phyloP scores from a whole-genome alignment of 1,140 invertebrate species.

The Meloidogyne exigua region DNA sequence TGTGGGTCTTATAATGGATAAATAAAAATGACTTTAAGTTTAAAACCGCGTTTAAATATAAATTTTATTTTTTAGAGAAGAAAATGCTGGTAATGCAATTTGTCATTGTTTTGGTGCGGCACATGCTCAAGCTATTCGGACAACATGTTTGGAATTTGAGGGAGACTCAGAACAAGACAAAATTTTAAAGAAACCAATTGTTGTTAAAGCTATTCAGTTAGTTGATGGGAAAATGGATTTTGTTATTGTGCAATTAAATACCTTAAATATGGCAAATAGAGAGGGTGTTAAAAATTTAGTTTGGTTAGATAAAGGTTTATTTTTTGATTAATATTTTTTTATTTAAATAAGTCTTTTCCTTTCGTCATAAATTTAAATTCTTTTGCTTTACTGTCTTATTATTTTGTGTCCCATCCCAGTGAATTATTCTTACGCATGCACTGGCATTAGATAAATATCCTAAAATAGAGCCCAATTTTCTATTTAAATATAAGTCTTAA shows the following conservation, averaged over 20 bases:
- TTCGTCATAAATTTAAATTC: too few species aligned
- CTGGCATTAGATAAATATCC: too few species aligned
- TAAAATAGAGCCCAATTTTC: too few species aligned
- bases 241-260: slow-evolving; percentile 58
- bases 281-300: slow-evolving; percentile 54
- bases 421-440: too few species aligned
- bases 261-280: slow-evolving; percentile 40
- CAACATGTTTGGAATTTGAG: background rate
- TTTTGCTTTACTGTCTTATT: too few species aligned
- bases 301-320: slow-evolving; percentile 56
- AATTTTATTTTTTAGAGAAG: slow-evolving; percentile 33
- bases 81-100: slow-evolving; percentile 60
- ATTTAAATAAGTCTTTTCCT: too few species aligned
- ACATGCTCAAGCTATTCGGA: slow-evolving; percentile 48
- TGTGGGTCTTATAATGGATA: too few species aligned
- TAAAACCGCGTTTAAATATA: slow-evolving; percentile 34
- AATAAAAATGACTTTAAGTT: background rate
- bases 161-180: background rate
- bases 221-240: slow-evolving; percentile 57
- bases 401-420: too few species aligned
- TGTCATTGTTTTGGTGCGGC: slow-evolving; percentile 56
- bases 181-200: slow-evolving; percentile 35
- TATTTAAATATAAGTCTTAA: too few species aligned
- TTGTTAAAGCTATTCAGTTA: slow-evolving; percentile 53
- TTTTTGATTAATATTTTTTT: slow-evolving; percentile 18